Base-by-base conservation (phyloP, 2,888 invertebrate genomes). In the Cheilosia grossa region DNA sequence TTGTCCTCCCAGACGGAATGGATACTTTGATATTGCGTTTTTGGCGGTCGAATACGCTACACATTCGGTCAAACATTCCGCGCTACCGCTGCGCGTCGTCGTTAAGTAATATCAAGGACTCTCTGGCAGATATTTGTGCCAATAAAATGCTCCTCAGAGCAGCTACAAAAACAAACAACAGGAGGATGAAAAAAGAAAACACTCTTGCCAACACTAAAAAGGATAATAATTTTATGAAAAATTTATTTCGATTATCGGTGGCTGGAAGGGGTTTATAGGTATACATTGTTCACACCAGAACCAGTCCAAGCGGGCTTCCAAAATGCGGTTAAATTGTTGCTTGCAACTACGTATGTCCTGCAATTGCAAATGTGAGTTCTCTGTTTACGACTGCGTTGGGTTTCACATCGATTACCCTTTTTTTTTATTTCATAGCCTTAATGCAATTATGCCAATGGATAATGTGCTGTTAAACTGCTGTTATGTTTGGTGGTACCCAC, bases 171-270 rank as follows among this genome's bases (percentile, higher is more conserved):
- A 49, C 47, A 74, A 66, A 66, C 19, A 51, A 42, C 24, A 51
- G 49, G 37, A 74, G 27, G 54, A 47, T n/a, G 6, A 53, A 15
- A 54, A n/a, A 30, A 49, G 27, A 58, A 59, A 49, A 67, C 51
- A 77, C 53, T 58, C 75, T 77, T 67, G 75, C 67, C 75, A 67
- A 67, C 59, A 54, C 53, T 77, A 67, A 77, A 75, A 77, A 67
- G 53, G 75, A 77, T 77, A 77, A 77, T 77, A 67, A 67, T 67
- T 77, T 77, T 77, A 77, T 77, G 67, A 77, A 77, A 75, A 77
- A 77, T 77, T 77, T 67, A 77, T 77, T 77, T 77, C 67, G 75
- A 77, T 77, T 77, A 77, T 77, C 59, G 21, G 58, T 24, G 33
- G 6, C 13, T 24, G 37, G 30, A 24, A 37, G 10, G 4, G 17